Evolutionary conservation across 2,113 vertebrate genomes (phyloP), one percentile per base, ranked within the genome.

Genomic region (Orientallactaga bullata): DNA sequence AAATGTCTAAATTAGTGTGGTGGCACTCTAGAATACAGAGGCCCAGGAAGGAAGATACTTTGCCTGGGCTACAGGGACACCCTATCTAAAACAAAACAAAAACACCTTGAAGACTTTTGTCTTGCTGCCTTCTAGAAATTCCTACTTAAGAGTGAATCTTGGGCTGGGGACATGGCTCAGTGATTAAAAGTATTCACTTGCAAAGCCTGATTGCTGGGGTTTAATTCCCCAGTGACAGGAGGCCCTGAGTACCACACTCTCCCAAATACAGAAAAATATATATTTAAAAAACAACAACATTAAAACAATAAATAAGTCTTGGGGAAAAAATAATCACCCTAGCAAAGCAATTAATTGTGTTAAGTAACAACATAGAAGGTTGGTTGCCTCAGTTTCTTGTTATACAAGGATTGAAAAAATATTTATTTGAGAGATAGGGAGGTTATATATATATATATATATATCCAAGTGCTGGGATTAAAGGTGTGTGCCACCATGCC

Each of bases 301-400:
- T 32, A 84, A 69, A 85, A 51, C 9, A 58, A 7, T 17, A 85
- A 47, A 42, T 32, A 32, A 35, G 37, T 71, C 32, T 69, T 55
- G 55, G 55, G 7, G 7, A 55, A 55, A 55, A 55, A 16, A 13
- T 55, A 83, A 30, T 51, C 84, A n/a, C 24, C 37, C 37, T 86
- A 80, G n/a, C 5, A 89, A 86, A 80, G 17, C 58, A 85, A 7
- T 78, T 87, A 91, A 77, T 51, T 94, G 90, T 92, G 32, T 65
- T 72, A 47, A 63, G 16, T 78, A 87, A 93, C 51, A 68, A 30
- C 3, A 51, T 78, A 35, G 85, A 87, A 9, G 51, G 86, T 30
- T 23, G 18, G 30, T 17, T 80, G 10, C 15, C 26, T 87, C 65
- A 37, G 85, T 95, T 93, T 90, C n/a, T 89, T 71, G 11, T 11